Conservation (phyloP, 2,797 vertebrate species). For the Allobates femoralis region DNA sequence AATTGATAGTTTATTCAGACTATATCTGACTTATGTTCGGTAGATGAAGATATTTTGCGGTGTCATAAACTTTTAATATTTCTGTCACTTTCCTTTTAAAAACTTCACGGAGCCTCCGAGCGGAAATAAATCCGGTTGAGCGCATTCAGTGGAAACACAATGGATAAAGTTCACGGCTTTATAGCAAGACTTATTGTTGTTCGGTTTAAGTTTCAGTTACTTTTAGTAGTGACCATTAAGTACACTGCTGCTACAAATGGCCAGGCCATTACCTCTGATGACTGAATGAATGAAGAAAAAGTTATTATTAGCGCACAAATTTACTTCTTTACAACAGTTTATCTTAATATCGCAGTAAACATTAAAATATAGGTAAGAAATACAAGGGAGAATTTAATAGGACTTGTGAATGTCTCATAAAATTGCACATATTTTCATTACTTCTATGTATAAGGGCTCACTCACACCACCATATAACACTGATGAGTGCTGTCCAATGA, state of each 20-base stretch:
- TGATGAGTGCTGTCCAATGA: no score
- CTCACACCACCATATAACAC: no score
- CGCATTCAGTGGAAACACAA: conserved; percentile 34
- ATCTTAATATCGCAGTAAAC: neutral
- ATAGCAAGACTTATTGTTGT: conserved; percentile 43
- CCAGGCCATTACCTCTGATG: neutral
- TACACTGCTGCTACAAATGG: neutral
- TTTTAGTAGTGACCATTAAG: neutral
- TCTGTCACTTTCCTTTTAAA: conserved; percentile 31
- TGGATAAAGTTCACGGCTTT: conserved; percentile 45
- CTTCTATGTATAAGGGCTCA: no score
- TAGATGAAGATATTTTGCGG: conserved; percentile 41
- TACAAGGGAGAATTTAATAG: no score
- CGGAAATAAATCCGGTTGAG: conserved; percentile 34
- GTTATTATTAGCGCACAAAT: neutral
- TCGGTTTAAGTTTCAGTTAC: conserved; percentile 34
- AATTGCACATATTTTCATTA: no score
- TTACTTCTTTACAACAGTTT: neutral
- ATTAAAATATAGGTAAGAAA: neutral
- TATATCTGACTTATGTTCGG: conserved; percentile 13
- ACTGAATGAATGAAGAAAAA: neutral
- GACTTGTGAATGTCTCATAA: no score
- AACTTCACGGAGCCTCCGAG: conserved; percentile 9
- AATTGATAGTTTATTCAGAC: conserved; percentile 49
- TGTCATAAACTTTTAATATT: conserved; percentile 42